Base-by-base conservation (phyloP, 2,113 vertebrate genomes). In the Platysternon megacephalum region DNA sequence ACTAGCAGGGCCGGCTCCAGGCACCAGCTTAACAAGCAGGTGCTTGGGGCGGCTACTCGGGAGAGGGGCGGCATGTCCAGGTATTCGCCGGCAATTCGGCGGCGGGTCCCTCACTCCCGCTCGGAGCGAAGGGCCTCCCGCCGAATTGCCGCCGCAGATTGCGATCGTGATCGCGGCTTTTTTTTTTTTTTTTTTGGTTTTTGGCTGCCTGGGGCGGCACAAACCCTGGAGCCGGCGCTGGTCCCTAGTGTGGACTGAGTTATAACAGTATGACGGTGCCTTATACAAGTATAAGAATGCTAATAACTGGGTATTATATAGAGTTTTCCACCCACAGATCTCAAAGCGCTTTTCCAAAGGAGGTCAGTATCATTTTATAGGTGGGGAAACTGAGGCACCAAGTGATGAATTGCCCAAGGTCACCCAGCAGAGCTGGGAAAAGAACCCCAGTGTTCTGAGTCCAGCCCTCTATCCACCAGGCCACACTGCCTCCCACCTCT, bases 241-340 rank as follows among this genome's bases (percentile, higher is more conserved):
- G n/a, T n/a, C 83, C 55, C 46, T 10, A 5, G 6, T 78, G 93
- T n/a, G 51, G 51, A 35, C 85, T 79, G 0, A 0, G 49, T 82
- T 72, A 55, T 53, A 56, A 39, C 0, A 1, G 19, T 61, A 51
- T 35, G 0, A 1, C 82, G 22, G 35, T 74, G 42, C 87, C 84
- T 6, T 82, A 78, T 61, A 16, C 0, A 0, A 7, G 11, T 3
- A 4, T 0, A 42, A 85, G 28, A 32, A 29, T 42, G 39, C 9
- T 0, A 72, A 21, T 21, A 61, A 32, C 56, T 32, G 56, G 1
- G 35, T 19, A 2, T 39, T 72, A n/a, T 39, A n/a, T 39, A 21
- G 32, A 21, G 65, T 24, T 28, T 28, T 35, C 32, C 32, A 35
- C 32, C 7, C 32, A 35, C 14, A 65, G 16, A 35, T 35, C 61